Percentiles rank a stretch among this genome's conserved stretches.
Conservation (phyloP, 2,113 vertebrate species). For the Hypocryptadius cinnamomeus region DNA sequence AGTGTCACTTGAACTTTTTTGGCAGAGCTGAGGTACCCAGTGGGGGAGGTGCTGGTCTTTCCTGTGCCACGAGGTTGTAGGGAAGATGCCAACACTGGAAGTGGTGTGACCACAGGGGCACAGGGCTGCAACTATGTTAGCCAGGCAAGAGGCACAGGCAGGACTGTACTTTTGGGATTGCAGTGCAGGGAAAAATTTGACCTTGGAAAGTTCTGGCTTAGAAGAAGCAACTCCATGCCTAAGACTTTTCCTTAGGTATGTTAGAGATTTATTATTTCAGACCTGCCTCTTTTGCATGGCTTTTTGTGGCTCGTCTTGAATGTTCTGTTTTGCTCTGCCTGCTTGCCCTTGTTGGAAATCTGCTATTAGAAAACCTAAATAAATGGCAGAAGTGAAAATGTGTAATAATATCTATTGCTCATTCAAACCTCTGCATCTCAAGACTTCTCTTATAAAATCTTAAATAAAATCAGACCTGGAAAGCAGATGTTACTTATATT, state of each 20-base stretch:
- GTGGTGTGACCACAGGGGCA: no score
- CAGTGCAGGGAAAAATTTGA: background rate
- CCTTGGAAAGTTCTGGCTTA: background rate
- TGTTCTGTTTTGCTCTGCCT: background rate
- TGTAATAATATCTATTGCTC: background rate
- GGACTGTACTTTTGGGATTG: background rate
- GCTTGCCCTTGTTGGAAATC: background rate
- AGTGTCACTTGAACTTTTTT: background rate
- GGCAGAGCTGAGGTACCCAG: background rate
- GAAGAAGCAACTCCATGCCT: background rate
- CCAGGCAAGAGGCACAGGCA: background rate
- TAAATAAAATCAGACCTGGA: background rate
- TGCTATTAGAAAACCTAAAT: background rate
- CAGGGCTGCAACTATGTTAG: background rate
- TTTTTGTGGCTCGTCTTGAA: background rate
- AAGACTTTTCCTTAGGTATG: background rate
- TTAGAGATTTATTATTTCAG: background rate
- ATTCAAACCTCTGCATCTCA: background rate
- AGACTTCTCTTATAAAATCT: background rate
- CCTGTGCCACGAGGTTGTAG: background rate
- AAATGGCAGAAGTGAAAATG: background rate
- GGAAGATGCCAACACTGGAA: background rate
- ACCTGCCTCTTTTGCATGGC: background rate
- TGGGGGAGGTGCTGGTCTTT: accelerated
- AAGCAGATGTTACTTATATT: background rate